Evolutionary conservation across 2,797 vertebrate genomes (phyloP).

Genomic region (Thripadectes ignobilis): DNA sequence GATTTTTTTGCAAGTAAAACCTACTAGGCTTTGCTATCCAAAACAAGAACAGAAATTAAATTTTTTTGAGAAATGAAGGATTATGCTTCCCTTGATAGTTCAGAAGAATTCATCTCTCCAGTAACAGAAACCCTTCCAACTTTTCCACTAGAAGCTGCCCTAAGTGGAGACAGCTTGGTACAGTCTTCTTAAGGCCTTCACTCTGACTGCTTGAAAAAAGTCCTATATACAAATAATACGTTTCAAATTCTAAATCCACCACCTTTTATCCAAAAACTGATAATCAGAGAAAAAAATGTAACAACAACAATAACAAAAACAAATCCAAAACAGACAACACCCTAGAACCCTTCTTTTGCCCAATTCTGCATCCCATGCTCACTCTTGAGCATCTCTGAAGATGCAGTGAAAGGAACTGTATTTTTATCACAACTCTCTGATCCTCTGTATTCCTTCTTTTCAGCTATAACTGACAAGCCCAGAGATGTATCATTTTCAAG

Average conservation of each 20-base stretch:
- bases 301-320: neutral
- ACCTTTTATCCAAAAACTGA: neutral
- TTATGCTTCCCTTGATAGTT: neutral
- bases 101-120: neutral
- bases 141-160: neutral
- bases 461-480: neutral
- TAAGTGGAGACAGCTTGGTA: neutral
- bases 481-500: neutral
- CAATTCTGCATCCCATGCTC: neutral
- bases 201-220: neutral
- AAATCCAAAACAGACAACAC: neutral
- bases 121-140: neutral
- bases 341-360: neutral
- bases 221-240: neutral
- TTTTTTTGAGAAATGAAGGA: neutral
- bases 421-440: neutral
- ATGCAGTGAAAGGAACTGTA: neutral
- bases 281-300: rapidly evolving
- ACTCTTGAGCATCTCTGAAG: neutral
- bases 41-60: neutral
- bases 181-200: neutral
- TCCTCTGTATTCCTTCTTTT: neutral
- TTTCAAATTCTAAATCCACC: neutral
- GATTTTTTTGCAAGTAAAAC: neutral
- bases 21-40: neutral